Evolutionary conservation across 2,797 vertebrate genomes (phyloP), one percentile per base, ranked within the genome.

Genomic region (Sebastes vulpes): DNA sequence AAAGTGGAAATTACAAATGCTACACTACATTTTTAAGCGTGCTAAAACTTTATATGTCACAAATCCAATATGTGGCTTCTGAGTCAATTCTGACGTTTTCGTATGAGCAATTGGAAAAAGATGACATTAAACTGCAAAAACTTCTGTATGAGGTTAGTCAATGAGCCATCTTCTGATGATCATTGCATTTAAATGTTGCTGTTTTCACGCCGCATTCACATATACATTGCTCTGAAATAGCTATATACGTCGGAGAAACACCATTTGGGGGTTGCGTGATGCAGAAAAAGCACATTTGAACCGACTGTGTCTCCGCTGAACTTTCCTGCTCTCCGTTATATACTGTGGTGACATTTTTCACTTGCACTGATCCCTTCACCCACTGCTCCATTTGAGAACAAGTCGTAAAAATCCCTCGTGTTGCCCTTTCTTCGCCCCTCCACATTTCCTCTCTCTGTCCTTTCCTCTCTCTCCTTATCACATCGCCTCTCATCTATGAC

Each of bases 391-490:
- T 83, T 84, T 72, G 64, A 85, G 81, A 70, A 69, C 72, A 78
- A 88, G 71, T 53, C 63, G 81, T 67, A 83, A 83, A 50, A 85
- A 89, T 82, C 65, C 57, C 72, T 77, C 3, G 14, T 29, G 75
- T 26, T 88, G 79, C 80, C 87, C 82, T 91, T 82, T 87, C 75
- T 67, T 83, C 74, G 81, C 63, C 83, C 68, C 77, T 82, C 64
- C 66, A 42, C 21, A 67, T 87, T 83, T 79, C 78, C 56, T 81
- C 46, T 75, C 59, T 79, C 82, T 56, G 68, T 88, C 82, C 75
- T 84, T 80, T 86, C 78, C 82, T 85, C 79, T 85, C 72, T 66
- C 73, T 92, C 73, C 74, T 93, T 93, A 94, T 92, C 88, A 75
- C 76, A 60, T 72, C 4, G 0, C 76, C 29, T 90, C 90, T 91